phyloP scores from a whole-genome alignment of 92 coral and sea anemone species.

The Palythoa caribaeorum region DNA sequence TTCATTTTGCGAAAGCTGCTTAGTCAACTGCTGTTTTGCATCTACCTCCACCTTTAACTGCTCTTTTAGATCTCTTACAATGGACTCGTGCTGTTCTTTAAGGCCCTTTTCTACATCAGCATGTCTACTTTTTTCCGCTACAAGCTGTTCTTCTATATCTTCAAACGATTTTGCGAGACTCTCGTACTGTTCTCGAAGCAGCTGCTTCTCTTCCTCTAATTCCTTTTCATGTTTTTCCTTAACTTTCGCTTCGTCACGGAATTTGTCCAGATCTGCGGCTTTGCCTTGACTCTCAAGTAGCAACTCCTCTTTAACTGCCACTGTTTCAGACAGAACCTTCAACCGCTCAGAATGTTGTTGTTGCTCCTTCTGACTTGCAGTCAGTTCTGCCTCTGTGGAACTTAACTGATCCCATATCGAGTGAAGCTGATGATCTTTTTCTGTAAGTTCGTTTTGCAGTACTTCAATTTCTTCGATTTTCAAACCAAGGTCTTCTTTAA shows the following conservation, averaged over 20 bases:
- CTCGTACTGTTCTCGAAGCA: slow-evolving; percentile 56
- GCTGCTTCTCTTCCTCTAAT: slow-evolving; percentile 65
- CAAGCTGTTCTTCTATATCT: slow-evolving; percentile 35
- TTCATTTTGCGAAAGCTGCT: background rate
- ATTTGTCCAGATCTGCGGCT: slow-evolving; percentile 26
- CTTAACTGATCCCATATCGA: slow-evolving; percentile 44
- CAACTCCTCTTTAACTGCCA: slow-evolving; percentile 53
- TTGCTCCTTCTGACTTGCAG: slow-evolving; percentile 23
- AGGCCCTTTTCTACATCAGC: slow-evolving; percentile 11
- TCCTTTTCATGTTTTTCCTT: slow-evolving; percentile 40
- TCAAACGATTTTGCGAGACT: slow-evolving; percentile 25
- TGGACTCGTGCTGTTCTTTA: slow-evolving; percentile 17
- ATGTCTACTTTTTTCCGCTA: background rate
- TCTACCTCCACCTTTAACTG: slow-evolving; percentile 14
- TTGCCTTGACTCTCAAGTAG: slow-evolving; percentile 30
- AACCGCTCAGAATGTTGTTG: slow-evolving; percentile 44
- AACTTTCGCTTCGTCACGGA: slow-evolving; percentile 24
- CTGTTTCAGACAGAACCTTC: slow-evolving; percentile 45
- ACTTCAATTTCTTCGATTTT: slow-evolving; percentile 62
- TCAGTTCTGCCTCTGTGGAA: slow-evolving; percentile 26
- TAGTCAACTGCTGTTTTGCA: slow-evolving; percentile 19
- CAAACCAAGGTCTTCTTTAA: slow-evolving; percentile 36
- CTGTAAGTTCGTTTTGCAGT: slow-evolving; percentile 58
- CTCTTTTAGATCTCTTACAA: slow-evolving; percentile 3
- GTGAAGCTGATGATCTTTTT: slow-evolving; percentile 63